Evolutionary conservation across 2,113 vertebrate species (phyloP).

Genomic region (Etia nguti): DNA sequence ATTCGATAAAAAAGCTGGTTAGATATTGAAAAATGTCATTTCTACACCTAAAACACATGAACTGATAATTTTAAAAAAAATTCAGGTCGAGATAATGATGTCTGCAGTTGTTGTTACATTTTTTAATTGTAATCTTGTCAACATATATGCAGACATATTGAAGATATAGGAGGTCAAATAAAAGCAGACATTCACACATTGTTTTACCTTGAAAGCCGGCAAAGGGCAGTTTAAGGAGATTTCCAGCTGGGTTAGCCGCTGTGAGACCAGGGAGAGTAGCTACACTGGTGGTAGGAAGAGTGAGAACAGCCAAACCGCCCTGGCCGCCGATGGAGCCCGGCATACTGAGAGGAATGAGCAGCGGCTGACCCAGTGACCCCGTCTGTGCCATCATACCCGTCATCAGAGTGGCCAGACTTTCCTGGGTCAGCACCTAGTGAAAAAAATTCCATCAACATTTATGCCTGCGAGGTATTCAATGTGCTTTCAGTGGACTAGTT

Average conservation of each 20-base stretch:
- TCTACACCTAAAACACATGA: no score
- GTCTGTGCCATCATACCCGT: conserved; percentile 95
- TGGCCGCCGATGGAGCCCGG: conserved; percentile 88
- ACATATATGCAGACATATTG: neutral
- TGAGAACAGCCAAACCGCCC: conserved; percentile 91
- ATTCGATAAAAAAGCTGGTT: neutral
- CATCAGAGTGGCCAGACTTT: conserved; percentile 93
- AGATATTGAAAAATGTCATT: no score
- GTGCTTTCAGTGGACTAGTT: neutral
- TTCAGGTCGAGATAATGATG: neutral
- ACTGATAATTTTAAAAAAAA: no score
- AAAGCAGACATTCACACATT: neutral
- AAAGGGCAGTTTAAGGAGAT: conserved; percentile 89
- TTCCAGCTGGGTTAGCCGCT: conserved; percentile 80
- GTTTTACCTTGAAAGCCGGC: conserved; percentile 87
- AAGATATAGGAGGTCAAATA: neutral
- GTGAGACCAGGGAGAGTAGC: conserved; percentile 86
- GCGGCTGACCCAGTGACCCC: conserved; percentile 89
- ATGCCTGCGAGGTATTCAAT: neutral
- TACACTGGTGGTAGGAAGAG: conserved; percentile 88
- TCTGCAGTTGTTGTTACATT: neutral
- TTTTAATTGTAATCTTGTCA: neutral
- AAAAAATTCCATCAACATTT: neutral
- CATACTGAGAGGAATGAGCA: conserved; percentile 96
- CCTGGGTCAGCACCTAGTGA: conserved; percentile 92